Evolutionary conservation across 1,140 invertebrate genomes (phyloP).

Genomic region (Drosophila kanapiae): DNA sequence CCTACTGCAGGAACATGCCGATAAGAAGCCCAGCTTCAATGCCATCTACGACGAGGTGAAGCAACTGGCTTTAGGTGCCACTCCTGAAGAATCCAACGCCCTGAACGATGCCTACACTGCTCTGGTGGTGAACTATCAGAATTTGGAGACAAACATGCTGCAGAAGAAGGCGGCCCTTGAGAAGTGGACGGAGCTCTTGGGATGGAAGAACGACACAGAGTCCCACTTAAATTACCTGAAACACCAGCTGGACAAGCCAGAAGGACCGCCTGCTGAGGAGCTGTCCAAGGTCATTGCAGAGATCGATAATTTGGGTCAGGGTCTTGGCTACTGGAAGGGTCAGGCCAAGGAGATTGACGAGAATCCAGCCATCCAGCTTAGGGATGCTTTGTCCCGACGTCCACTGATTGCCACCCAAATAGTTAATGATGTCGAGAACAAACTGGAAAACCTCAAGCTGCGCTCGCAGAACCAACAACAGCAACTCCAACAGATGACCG

Average conservation of each 20-base stretch:
- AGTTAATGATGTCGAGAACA: conserved; percentile 90
- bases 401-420: conserved; percentile 89
- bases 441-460: conserved; percentile 88
- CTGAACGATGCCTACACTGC: conserved; percentile 91
- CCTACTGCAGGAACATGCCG: conserved; percentile 92
- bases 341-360: conserved; percentile 90
- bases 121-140: conserved; percentile 91
- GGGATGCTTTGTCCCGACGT: conserved; percentile 89
- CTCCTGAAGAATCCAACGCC: conserved; percentile 89
- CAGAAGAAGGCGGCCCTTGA: conserved; percentile 91
- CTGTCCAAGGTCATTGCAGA: conserved; percentile 89
- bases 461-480: conserved; percentile 89
- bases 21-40: conserved; percentile 91
- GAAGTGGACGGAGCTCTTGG: conserved; percentile 93
- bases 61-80: conserved; percentile 89
- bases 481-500: conserved; percentile 89
- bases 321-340: conserved; percentile 90
- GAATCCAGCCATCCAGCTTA: conserved; percentile 88
- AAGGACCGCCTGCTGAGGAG: conserved; percentile 89
- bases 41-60: conserved; percentile 93
- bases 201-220: conserved; percentile 92
- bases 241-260: conserved; percentile 91
- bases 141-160: conserved; percentile 90
- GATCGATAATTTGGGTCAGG: conserved; percentile 88
- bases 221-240: conserved; percentile 92